Evolutionary conservation across 2,888 invertebrate species (phyloP).

Genomic region (Aspidiotus destructor): DNA sequence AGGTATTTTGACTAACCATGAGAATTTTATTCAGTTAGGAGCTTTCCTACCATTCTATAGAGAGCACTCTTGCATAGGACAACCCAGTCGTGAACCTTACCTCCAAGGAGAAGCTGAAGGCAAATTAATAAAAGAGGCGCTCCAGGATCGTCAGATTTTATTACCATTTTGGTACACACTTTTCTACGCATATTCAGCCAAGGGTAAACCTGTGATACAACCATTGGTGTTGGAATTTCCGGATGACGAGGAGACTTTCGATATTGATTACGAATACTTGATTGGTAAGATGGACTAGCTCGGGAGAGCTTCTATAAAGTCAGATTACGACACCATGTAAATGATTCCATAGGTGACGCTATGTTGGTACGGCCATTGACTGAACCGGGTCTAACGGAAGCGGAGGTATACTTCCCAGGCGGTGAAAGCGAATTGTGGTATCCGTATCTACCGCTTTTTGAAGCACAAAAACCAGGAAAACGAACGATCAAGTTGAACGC

Average conservation of each 20-base stretch:
- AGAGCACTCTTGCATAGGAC: conserved; percentile 94
- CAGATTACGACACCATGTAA: too few species aligned
- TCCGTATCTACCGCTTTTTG: conserved; percentile 66
- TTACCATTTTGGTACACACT: conserved; percentile 85
- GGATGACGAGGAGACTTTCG: conserved; percentile 62
- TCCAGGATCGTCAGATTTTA: conserved; percentile 73
- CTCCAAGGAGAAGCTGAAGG: conserved; percentile 66
- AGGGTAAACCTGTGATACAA: conserved; percentile 79
- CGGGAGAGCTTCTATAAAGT: too few species aligned
- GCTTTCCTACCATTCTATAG: conserved; percentile 93
- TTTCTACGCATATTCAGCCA: conserved; percentile 77
- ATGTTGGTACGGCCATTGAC: conserved; percentile 78
- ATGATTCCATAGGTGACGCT: conserved; percentile 53
- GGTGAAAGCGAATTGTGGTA: conserved; percentile 67
- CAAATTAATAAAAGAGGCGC: conserved; percentile 59
- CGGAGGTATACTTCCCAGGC: conserved; percentile 80
- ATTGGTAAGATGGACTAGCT: conserved; percentile 42
- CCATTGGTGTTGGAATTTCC: conserved; percentile 88
- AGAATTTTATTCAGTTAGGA: conserved; percentile 54
- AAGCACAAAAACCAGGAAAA: conserved; percentile 41
- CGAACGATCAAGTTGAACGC: not conserved
- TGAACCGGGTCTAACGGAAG: conserved; percentile 61
- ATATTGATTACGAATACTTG: conserved; percentile 72
- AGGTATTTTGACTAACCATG: not conserved
- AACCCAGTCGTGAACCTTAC: conserved; percentile 94